Base-by-base conservation (phyloP, 2,113 vertebrate genomes). In the Cryptomyrus ogoouensis region DNA sequence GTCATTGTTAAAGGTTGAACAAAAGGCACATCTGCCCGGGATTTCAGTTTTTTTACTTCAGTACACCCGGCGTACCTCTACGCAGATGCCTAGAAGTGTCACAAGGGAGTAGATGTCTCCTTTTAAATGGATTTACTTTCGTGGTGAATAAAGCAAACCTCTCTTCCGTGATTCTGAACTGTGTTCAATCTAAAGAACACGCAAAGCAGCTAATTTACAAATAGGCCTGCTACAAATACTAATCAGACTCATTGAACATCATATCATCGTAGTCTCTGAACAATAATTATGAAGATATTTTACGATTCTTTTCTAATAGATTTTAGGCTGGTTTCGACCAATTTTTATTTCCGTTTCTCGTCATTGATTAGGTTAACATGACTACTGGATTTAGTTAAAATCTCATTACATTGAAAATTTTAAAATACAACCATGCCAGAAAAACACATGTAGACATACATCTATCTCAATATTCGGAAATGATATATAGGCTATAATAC, bases 1-100 rank as follows among this genome's bases (percentile, higher is more conserved):
- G 92, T 97, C 97, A 97, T 96, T 96, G 96, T 95, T 96, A 96
- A 96, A 94, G 94, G 93, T 91, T 89, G 94, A 96, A 98, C 97
- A 98, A 97, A 97, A 95, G 96, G 93, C 96, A 97, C 97, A 98
- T 97, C 97, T 97, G 97, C 94, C 96, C 94, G 94, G 91, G 91
- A 94, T 88, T 90, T 95, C 91, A 17, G 92, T 77, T 77, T 77
- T 74, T 93, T 91, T 92, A 93, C 92, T 21, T 50, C 85, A 93
- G 92, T 94, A 92, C 92, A 93, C 58, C 94, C 94, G 93, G 94
- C 93, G 95, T 87, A 87, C 85, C 85, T 50, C 27, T 47, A 53
- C 39, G 83, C 39, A 84, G 44, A 44, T 46, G 83, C 83, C 85
- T 53, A 47, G 27, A 17, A 35, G n/a, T 87, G 39, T 84, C 42